Percentiles rank a stretch among this genome's conserved stretches.
These are phyloP conservation scores for Anarhynchus alexandrinus DNA, from an alignment of 2,113 vertebrate genomes.

Conservation along the genomic window DNA sequence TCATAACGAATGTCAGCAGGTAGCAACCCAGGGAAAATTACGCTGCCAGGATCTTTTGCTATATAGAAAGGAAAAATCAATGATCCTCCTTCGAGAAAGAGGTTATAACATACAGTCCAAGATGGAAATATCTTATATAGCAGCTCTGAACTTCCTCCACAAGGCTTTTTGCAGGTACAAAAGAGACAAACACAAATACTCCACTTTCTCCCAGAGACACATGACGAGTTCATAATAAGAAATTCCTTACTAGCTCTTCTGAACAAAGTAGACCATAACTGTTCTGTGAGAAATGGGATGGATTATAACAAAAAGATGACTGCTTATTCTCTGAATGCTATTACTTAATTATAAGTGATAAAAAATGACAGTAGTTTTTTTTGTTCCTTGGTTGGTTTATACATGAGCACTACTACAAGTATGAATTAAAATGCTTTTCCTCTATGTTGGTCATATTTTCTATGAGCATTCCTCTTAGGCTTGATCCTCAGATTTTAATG, in stretches of 20 bases:
- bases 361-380: neutral
- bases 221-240: neutral
- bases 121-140: neutral
- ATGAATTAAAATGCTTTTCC: neutral
- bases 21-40: neutral
- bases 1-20: neutral
- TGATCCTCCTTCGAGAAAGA: neutral
- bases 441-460: neutral
- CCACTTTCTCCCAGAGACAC: neutral
- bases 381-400: neutral
- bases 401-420: neutral
- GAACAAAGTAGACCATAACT: neutral
- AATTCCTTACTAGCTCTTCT: neutral
- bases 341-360: neutral
- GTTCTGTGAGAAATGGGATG: neutral
- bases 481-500: neutral
- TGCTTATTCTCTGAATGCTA: neutral
- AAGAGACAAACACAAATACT: neutral
- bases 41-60: neutral
- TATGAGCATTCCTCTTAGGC: neutral
- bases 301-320: neutral
- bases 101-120: neutral
- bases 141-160: neutral
- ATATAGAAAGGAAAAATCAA: neutral
- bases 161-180: neutral